Base-by-base conservation (phyloP, 2,113 vertebrate genomes). In the Nothocercus julius region DNA sequence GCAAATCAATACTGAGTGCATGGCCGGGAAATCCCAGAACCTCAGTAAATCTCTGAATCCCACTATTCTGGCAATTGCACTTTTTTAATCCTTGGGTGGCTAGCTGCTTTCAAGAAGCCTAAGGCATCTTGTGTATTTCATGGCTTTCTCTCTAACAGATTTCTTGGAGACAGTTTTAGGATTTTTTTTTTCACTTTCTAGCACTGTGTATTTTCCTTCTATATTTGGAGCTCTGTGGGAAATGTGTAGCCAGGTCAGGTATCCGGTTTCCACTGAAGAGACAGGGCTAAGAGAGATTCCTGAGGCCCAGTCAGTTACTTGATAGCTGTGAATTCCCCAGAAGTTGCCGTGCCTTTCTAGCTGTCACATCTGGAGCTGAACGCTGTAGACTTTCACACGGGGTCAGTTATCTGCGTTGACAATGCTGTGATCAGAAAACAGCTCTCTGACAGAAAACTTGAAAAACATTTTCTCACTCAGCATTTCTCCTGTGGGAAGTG, bases 401-500 rank as follows among this genome's bases (percentile, higher is more conserved):
- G 25, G 16, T 68, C 40, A 63, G 3, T 51, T 36, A n/a, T 34
- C 62, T 45, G n/a, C 19, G 11, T n/a, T 73, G 53, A n/a, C 63
- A 73, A 27, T 36, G 11, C 53, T 24, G 58, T 20, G 15, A 89
- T 32, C 12, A 53, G 42, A 82, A 32, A 79, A 32, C 13, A 93
- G 25, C 38, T 13, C 10, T 32, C 42, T 58, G 54, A 30, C 45
- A 69, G 56, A 82, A 80, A 49, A 30, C 59, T 80, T 62, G 5
- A 32, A 49, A 62, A 74, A 13, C 19, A 77, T 38, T 53, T 62
- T 81, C 30, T 87, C 47, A 38, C 63, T 67, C 30, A 56, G 58
- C 44, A 63, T 53, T 87, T 79, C 58, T 89, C 53, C 44, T 32
- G 15, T 62, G 81, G 78, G 91, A 76, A 21, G 75, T 90, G 11